Base-by-base conservation (phyloP, 1,140 invertebrate genomes). In the Sinonovacula constricta region DNA sequence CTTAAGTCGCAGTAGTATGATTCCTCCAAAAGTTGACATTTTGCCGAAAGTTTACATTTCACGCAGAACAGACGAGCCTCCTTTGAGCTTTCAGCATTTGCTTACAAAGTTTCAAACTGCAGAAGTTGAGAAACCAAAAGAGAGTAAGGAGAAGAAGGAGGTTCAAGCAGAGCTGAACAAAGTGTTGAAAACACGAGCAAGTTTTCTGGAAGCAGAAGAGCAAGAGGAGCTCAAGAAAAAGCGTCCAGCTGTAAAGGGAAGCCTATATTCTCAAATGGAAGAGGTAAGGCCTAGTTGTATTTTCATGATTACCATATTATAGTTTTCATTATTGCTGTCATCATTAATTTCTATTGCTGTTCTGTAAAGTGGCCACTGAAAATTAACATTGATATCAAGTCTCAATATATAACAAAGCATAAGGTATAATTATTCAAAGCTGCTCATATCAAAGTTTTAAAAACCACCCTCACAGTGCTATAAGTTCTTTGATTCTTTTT, bases 21-120 rank as follows among this genome's bases (percentile, higher is more conserved):
- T 24, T 3, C 72, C 72, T 26, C 51, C 62, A 30, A 76, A 76
- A 49, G 53, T 76, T 33, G 63, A 76, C 24, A 67, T 76, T 30
- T 10, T 76, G 62, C 72, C 72, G 24, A 76, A 59, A 56, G 45
- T 67, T n/a, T 60, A 67, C 30, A 1, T 59, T 24, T 36, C 62
- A 30, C 60, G 63, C n/a, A 28, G 72, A 7, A 45, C 62, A 10
- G 72, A 76, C 3, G 65, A 60, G n/a, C 72, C 62, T 0, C 72
- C 72, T 18, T 66, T 65, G 28, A 76, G 63, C 56, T 76, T 76
- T 26, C 72, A 76, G 24, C 59, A 76, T 18, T 59, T 76, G 34
- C 67, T 76, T 24, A 76, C 72, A n/a, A 66, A 67, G 39, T 76
- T 76, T 67, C 72, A 76, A n/a, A 76, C 60, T 45, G 72, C 59